These are phyloP conservation scores for Drosophila guanche DNA, from an alignment of 1,140 invertebrate species.

Conservation along the genomic window DNA sequence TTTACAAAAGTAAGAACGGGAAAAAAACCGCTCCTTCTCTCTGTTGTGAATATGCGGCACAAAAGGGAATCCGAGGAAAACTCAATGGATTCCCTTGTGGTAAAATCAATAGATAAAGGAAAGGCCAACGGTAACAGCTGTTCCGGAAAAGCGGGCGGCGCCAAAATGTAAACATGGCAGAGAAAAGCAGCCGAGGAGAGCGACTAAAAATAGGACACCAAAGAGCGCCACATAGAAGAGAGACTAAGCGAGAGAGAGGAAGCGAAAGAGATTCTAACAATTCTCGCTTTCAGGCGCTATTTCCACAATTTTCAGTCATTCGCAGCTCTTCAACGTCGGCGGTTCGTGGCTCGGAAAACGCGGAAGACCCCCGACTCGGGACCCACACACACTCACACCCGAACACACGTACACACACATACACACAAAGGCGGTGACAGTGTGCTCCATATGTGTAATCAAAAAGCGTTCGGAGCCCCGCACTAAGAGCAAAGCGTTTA, in stretches of 20 bases:
- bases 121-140: conserved; percentile 61
- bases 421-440: conserved; percentile 40
- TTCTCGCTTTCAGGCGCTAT: conserved; percentile 25
- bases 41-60: conserved; percentile 71
- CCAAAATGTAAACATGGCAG: conserved; percentile 48
- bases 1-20: conserved; percentile 8
- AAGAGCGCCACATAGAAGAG: conserved; percentile 13
- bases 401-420: conserved; percentile 34
- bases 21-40: conserved; percentile 18
- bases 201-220: conserved; percentile 48
- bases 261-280: conserved; percentile 8
- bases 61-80: conserved; percentile 43
- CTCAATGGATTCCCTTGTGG: conserved; percentile 45
- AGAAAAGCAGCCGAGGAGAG: conserved; percentile 16
- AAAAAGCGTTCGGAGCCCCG: conserved; percentile 59
- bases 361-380: conserved; percentile 34
- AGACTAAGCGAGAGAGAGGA: conserved; percentile 1
- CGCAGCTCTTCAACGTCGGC: conserved; percentile 77
- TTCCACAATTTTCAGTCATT: conserved; percentile 65
- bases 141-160: conserved; percentile 11
- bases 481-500: conserved; percentile 71
- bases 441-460: conserved; percentile 79
- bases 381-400: conserved; percentile 14
- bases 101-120: conserved; percentile 73
- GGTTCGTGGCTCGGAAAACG: conserved; percentile 53